Evolutionary conservation across 2,888 invertebrate species (phyloP), one percentile per base, ranked within the genome.

Genomic region (Machimus atricapillus): DNA sequence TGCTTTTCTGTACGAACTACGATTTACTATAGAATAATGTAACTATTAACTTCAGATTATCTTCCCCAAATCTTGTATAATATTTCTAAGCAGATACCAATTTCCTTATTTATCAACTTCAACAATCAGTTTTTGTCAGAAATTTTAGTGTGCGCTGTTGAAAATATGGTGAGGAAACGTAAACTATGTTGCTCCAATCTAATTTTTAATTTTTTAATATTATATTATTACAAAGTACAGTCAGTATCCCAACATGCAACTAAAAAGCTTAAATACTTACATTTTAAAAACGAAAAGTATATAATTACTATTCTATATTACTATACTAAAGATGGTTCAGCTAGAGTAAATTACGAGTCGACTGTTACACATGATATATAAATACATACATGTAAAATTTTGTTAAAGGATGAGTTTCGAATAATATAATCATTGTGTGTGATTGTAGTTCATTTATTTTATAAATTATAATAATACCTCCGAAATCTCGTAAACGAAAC

Each of bases 381-480:
- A 56, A 56, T 56, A 58, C 9, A 58, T 37, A n/a, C 31, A 31
- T 37, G 12, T 40, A 12, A 66, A 58, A 23, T 5, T 23, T 58
- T 58, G 19, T 43, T 12, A 46, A 76, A 78, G 78, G 43, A 78
- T 78, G 16, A 78, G 46, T 23, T 58, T 37, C 19, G 58, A 58
- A 58, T 82, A 82, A 82, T 82, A 82, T 82, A 82, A 58, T 66
- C 82, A 82, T 19, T 81, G 56, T 34, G 19, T 40, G 40, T 34
- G 40, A 76, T 76, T 76, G 40, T 76, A 76, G 31, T 82, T 82
- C 82, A n/a, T 82, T 82, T 34, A 82, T 76, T 40, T 27, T 82
- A 37, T 82, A 34, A 66, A 58, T 58, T 82, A 82, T 66, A 31
- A 58, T 82, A 82, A 82, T 82, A 82, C 58, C 82, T 58, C n/a